Conservation (phyloP, 1,140 invertebrate species). For the Musca domestica region DNA sequence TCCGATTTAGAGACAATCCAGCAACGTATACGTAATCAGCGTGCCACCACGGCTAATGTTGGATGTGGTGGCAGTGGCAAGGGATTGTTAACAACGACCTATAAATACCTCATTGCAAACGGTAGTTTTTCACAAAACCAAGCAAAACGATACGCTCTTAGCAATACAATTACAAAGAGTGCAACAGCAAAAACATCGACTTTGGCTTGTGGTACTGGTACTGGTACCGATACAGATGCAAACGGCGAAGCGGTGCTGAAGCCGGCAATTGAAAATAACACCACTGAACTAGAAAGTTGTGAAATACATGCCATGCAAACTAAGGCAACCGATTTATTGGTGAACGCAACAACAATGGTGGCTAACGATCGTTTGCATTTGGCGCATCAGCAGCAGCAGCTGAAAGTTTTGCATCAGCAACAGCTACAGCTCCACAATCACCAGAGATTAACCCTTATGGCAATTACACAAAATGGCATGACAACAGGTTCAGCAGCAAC, state of each 20-base stretch:
- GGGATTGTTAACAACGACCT: neutral
- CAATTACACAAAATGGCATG: slow-evolving; percentile 13
- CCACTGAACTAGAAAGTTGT: slow-evolving; percentile 19
- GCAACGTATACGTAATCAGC: slow-evolving; percentile 7
- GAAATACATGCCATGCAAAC: slow-evolving; percentile 17
- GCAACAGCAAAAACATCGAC: neutral
- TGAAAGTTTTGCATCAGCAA: slow-evolving; percentile 8
- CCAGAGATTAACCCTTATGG: slow-evolving; percentile 22
- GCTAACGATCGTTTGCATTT: slow-evolving; percentile 1
- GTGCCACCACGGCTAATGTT: neutral
- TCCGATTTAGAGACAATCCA: slow-evolving; percentile 45
- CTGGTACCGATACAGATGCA: neutral
- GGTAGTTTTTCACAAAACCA: neutral
- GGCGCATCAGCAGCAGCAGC: neutral
- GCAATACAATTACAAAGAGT: neutral
- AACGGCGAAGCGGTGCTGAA: neutral
- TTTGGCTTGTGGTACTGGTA: neutral
- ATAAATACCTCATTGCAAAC: neutral
- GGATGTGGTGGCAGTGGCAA: neutral
- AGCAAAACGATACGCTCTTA: neutral
- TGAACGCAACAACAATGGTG: neutral
- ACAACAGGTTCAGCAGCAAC: slow-evolving; percentile 17
- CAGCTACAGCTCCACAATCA: slow-evolving; percentile 6
- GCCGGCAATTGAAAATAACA: slow-evolving; percentile 1
- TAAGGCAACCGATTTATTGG: slow-evolving; percentile 16